phyloP scores from a whole-genome alignment of 1,140 invertebrate species.

The Orius insidiosus region DNA sequence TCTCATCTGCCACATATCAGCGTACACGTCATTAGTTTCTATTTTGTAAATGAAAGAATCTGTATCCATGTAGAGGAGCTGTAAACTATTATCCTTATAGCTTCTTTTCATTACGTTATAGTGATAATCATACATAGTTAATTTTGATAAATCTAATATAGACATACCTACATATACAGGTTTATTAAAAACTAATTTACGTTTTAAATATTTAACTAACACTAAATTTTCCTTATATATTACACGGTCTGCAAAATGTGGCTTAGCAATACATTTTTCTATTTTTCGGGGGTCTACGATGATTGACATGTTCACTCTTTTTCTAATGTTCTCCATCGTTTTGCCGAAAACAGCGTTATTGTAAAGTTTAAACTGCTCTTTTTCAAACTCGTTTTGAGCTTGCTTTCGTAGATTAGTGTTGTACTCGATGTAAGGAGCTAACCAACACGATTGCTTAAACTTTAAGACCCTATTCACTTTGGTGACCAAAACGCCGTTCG shows the following conservation, averaged over 20 bases:
- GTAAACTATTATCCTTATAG: conserved; percentile 10
- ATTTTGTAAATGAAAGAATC: conserved; percentile 26
- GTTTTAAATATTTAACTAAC: conserved; percentile 5
- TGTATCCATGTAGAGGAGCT: conserved; percentile 26
- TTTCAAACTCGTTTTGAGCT: conserved; percentile 27
- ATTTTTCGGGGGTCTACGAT: conserved; percentile 13
- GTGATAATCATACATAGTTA: conserved; percentile 17
- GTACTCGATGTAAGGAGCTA: conserved; percentile 28
- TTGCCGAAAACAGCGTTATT: conserved; percentile 30
- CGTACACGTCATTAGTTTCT: conserved; percentile 16
- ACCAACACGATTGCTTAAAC: conserved; percentile 32
- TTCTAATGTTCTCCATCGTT: conserved; percentile 28
- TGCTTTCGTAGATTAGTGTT: conserved; percentile 26
- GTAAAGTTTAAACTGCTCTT: conserved; percentile 30
- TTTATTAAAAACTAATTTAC: conserved; percentile 10
- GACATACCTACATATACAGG: conserved; percentile 14
- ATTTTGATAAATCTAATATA: conserved; percentile 17
- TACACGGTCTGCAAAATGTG: conserved; percentile 7
- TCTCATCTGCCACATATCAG: conserved; percentile 4
- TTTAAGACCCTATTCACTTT: conserved; percentile 31
- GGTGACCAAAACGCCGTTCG: conserved; percentile 27
- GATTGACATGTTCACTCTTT: conserved; percentile 24
- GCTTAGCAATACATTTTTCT: conserved; percentile 10
- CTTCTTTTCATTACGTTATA: conserved; percentile 11
- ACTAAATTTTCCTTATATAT: conserved; percentile 14